Conservation (phyloP, 2,113 vertebrate species). For the Dromiciops gliroides region DNA sequence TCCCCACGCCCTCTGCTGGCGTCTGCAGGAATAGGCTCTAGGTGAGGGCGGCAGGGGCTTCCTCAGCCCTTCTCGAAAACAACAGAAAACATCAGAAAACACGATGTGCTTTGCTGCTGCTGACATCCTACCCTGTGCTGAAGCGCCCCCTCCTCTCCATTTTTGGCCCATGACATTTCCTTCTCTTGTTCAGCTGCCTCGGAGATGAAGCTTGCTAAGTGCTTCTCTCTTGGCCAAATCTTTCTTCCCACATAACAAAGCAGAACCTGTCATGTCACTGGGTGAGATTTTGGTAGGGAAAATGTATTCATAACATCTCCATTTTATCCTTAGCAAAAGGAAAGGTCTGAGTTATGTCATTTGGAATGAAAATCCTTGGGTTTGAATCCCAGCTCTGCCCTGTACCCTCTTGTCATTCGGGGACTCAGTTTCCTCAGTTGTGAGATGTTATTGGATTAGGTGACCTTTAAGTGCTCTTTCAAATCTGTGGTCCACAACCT, state of each 20-base stretch:
- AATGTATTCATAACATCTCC: not conserved
- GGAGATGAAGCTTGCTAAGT: not conserved
- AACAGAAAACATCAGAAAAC: not conserved
- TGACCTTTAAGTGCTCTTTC: not conserved
- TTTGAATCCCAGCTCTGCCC: not conserved
- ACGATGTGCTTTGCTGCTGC: not conserved
- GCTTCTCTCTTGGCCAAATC: not conserved
- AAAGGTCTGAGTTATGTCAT: not conserved
- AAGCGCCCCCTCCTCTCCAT: not conserved
- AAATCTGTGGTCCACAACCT: not conserved
- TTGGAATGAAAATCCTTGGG: not conserved
- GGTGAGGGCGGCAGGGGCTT: not conserved
- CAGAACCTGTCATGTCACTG: not conserved
- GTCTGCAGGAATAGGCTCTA: not conserved
- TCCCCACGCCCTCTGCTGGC: not conserved
- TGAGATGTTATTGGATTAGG: not conserved
- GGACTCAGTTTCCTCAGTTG: not conserved
- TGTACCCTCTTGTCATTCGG: not conserved
- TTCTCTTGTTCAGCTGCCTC: not conserved
- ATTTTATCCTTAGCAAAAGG: not conserved
- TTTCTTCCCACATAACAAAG: not conserved
- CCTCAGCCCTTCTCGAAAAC: not conserved
- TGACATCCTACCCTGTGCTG: not conserved
- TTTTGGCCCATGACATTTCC: not conserved
- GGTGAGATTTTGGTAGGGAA: not conserved